These are phyloP conservation scores for Sylvicola cinctus DNA, from an alignment of 2,888 invertebrate genomes.

Conservation along the genomic window DNA sequence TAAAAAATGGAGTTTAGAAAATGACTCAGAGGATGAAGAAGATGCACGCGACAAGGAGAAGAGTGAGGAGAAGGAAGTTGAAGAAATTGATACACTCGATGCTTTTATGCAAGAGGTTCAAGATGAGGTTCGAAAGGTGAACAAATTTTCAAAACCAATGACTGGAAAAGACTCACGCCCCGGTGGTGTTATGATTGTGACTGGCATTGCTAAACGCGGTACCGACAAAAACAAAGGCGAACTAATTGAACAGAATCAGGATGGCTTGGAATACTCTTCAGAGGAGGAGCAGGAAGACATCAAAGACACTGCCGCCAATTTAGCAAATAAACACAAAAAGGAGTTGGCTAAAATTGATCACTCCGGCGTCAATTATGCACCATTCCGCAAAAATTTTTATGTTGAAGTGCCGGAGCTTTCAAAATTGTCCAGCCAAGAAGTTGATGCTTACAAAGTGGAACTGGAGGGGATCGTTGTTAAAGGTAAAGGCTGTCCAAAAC, in stretches of 20 bases:
- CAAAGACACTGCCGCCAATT: constrained; percentile 71
- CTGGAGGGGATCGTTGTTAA: constrained; percentile 90
- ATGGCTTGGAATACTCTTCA: constrained; percentile 91
- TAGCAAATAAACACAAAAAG: constrained; percentile 78
- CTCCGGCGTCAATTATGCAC: constrained; percentile 61
- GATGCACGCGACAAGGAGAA: constrained; percentile 19
- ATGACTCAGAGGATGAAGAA: constrained; percentile 88
- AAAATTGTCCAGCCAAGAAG: constrained; percentile 72
- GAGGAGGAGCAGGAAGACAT: constrained; percentile 93
- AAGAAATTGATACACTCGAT: constrained; percentile 88
- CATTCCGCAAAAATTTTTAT: constrained; percentile 91
- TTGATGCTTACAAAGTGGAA: constrained; percentile 67
- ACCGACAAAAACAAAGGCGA: constrained; percentile 77
- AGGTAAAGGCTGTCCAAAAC: constrained; percentile 92
- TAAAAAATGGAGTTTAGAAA: constrained; percentile 90
- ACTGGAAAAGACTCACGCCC: constrained; percentile 18
- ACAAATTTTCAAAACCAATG: constrained; percentile 25
- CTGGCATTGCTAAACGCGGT: constrained; percentile 67
- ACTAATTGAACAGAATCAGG: constrained; percentile 96
- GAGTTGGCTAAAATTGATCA: constrained; percentile 89
- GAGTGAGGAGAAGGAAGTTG: constrained; percentile 33
- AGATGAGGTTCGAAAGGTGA: constrained; percentile 29
- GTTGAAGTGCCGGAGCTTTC: constrained; percentile 92
- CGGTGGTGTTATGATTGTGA: constrained; percentile 53
- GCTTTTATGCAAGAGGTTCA: constrained; percentile 85